phyloP scores from a whole-genome alignment of 2,797 vertebrate genomes.

The Gallinago solitaria region DNA sequence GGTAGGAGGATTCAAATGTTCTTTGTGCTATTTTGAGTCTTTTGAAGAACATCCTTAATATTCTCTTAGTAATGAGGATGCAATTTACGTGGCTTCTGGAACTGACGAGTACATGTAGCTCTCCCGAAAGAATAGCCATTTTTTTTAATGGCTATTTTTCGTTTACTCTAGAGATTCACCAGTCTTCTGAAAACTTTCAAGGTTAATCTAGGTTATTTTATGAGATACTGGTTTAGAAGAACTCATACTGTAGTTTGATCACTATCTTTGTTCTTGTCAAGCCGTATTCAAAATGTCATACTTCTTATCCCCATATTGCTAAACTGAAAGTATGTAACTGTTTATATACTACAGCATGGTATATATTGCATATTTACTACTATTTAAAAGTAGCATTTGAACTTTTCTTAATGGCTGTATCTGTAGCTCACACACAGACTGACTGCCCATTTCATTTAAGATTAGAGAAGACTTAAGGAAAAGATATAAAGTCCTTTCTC shows the following conservation, averaged over 20 bases:
- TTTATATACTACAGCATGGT: background rate
- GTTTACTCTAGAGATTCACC: background rate
- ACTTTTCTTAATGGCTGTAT: background rate
- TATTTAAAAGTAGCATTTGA: background rate
- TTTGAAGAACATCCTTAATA: background rate
- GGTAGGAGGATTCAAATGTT: background rate
- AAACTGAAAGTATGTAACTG: background rate
- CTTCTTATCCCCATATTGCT: background rate
- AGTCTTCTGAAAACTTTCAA: background rate
- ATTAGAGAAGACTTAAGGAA: background rate
- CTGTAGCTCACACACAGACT: background rate
- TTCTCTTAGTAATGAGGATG: background rate
- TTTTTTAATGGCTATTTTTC: background rate
- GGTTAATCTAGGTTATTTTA: background rate
- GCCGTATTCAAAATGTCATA: background rate
- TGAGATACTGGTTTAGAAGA: background rate
- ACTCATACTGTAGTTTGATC: background rate
- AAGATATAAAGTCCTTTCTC: background rate
- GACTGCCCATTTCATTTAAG: background rate
- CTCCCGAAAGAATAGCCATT: background rate
- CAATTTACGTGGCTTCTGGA: background rate
- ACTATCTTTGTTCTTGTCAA: background rate
- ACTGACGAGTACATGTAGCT: background rate
- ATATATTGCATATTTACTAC: background rate
- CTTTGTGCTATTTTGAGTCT: background rate